These are phyloP conservation scores for Lasaia peninsularis DNA, from an alignment of 1,140 invertebrate genomes.

Conservation along the genomic window DNA sequence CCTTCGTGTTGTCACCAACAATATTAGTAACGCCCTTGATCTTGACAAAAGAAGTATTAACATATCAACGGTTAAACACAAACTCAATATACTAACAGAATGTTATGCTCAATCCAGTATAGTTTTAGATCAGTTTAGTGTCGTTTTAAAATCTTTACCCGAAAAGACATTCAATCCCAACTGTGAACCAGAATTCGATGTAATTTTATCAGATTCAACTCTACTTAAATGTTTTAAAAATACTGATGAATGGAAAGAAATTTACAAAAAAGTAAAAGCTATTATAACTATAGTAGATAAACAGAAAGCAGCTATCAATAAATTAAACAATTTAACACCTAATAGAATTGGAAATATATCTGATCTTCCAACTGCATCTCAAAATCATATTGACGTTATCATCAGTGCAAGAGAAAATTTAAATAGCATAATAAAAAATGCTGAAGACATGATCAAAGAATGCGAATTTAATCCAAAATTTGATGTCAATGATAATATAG, in stretches of 20 bases:
- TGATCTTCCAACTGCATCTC: conserved; percentile 37
- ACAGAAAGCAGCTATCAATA: conserved; percentile 60
- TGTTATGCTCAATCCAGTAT: conserved; percentile 72
- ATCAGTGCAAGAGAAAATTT: conserved; percentile 54
- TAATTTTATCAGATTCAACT: conserved; percentile 56
- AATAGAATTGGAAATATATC: conserved; percentile 40
- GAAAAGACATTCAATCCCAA: conserved; percentile 46
- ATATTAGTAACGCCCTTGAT: conserved; percentile 65
- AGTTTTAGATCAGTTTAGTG: conserved; percentile 78
- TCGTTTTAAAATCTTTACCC: conserved; percentile 81
- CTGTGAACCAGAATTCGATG: conserved; percentile 54
- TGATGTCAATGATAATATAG: conserved; percentile 22
- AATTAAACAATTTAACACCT: conserved; percentile 45
- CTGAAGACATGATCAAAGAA: conserved; percentile 46
- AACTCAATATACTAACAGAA: conserved; percentile 59
- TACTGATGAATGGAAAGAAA: conserved; percentile 71
- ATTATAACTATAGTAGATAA: conserved; percentile 61
- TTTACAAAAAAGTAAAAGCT: conserved; percentile 61
- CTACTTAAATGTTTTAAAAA: conserved; percentile 75
- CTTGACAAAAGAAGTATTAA: conserved; percentile 41
- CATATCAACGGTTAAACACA: conserved; percentile 43
- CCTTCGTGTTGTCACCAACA: conserved; percentile 58
- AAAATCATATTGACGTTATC: conserved; percentile 61
- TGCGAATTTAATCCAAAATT: conserved; percentile 55
- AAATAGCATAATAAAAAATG: conserved; percentile 35